A percentile compares a stretch with the other conserved stretches of the same genome.
phyloP scores from a whole-genome alignment of 1,140 invertebrate species.

The Lepidurus apus region DNA sequence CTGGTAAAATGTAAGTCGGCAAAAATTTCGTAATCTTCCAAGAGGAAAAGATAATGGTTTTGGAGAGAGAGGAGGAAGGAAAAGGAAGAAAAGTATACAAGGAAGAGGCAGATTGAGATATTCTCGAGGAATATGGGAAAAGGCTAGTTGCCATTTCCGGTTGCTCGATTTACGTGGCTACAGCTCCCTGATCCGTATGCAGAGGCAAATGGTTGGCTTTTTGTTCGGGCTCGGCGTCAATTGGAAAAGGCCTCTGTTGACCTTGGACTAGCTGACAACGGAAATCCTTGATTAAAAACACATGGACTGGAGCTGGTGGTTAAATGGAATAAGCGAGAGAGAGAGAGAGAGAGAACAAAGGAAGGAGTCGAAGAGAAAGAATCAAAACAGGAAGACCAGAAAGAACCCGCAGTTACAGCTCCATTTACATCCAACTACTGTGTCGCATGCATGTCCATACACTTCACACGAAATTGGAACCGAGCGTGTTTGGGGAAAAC shows the following conservation, averaged over 20 bases:
- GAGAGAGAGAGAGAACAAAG: too few relatives aligned
- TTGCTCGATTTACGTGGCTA: background rate
- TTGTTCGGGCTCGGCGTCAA: background rate
- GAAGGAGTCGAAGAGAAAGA: background rate
- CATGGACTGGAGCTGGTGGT: background rate
- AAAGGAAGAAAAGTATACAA: background rate
- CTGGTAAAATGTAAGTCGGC: conserved; percentile 77
- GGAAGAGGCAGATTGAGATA: background rate
- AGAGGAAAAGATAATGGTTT: background rate
- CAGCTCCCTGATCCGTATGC: background rate
- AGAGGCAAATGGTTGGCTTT: background rate
- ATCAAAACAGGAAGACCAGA: background rate
- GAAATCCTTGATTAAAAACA: conserved; percentile 19
- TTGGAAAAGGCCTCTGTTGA: background rate
- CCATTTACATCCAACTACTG: conserved; percentile 13
- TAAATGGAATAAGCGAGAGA: background rate
- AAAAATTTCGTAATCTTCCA: background rate
- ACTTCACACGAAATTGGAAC: background rate
- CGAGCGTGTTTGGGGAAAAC: background rate
- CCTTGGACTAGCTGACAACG: conserved; percentile 13
- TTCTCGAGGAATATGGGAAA: background rate
- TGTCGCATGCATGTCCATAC: background rate
- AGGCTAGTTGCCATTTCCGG: background rate
- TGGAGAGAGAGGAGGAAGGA: background rate
- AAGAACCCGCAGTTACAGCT: conserved; percentile 8